phyloP scores from a whole-genome alignment of 2,888 invertebrate species.

The Lochmaea capreae region DNA sequence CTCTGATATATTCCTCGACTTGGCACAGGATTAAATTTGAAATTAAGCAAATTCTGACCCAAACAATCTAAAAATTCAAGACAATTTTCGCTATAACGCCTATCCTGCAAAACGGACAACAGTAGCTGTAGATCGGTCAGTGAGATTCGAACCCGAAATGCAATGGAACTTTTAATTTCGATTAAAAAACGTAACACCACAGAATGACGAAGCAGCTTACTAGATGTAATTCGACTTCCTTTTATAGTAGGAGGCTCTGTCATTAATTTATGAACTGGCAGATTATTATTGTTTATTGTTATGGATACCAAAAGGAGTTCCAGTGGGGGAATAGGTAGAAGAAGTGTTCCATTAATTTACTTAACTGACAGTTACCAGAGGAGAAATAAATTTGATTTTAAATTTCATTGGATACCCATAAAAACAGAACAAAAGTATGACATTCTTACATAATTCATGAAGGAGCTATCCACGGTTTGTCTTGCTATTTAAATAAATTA shows the following conservation, averaged over 20 bases:
- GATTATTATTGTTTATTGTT: slow-evolving; percentile 57
- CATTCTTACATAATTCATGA: background rate
- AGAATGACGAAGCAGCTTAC: slow-evolving; percentile 58
- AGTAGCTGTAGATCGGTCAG: slow-evolving; percentile 50
- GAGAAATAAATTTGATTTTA: background rate
- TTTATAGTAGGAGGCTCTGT: slow-evolving; percentile 59
- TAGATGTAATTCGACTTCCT: slow-evolving; percentile 60
- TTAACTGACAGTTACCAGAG: background rate
- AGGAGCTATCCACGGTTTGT: background rate
- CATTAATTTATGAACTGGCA: slow-evolving; percentile 61
- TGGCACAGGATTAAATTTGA: too few relatives aligned
- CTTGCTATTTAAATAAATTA: background rate
- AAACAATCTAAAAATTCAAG: too few relatives aligned
- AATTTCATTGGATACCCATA: slow-evolving; percentile 11
- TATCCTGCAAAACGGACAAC: slow-evolving; percentile 20
- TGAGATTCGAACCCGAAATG: slow-evolving; percentile 53
- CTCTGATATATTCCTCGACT: too few relatives aligned
- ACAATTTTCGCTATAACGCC: background rate
- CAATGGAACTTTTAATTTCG: slow-evolving; percentile 51
- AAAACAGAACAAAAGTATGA: background rate
- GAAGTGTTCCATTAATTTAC: slow-evolving; percentile 3
- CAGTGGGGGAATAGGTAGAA: background rate
- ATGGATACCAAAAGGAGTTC: slow-evolving; percentile 25
- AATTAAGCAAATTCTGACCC: too few relatives aligned
- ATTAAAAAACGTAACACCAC: slow-evolving; percentile 55